Base-by-base conservation (phyloP, 2,113 vertebrate species). In the Ancistrus triradiatus region DNA sequence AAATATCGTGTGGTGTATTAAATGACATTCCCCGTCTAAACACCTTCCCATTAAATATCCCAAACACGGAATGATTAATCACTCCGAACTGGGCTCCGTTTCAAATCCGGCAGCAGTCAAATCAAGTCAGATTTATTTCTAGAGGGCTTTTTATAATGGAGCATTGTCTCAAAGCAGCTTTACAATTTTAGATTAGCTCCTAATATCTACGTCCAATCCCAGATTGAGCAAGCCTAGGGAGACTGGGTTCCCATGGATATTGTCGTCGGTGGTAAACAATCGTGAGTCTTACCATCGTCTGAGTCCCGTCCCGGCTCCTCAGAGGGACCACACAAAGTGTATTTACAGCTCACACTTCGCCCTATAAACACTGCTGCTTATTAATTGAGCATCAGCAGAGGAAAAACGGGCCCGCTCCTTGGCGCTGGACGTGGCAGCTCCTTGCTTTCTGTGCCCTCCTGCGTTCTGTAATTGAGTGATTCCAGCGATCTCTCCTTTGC, bases 271-370 rank as follows among this genome's bases (percentile, higher is more conserved):
- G 55, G 58, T 69, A 76, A 74, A 77, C 68, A 76, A 33, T 68
- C 19, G 44, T 17, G 49, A 61, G 59, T 44, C 59, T 68, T 57
- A 17, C 55, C 59, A 58, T 63, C 46, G 44, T 31, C 52, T 25
- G 7, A 48, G 64, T 61, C 75, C 72, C 71, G 68, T 70, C 71
- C 73, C 35, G 3, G 3, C 13, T 38, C 37, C 19, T 50, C 53
- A 46, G 40, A 52, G n/a, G 66, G 83, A 84, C 87, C 87, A 88
- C 84, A 86, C 83, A 86, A 84, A 82, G 74, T 79, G 66, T 86
- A 85, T 87, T 86, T 86, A 86, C 79, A 73, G 74, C 75, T 81
- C 66, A 65, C 74, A 75, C 63, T 76, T 71, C 75, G 75, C 40
- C 38, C 24, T 72, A 68, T 82, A 83, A 83, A 84, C 83, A 85